Evolutionary conservation across 2,113 vertebrate species (phyloP).

Genomic region (Megalops atlanticus): DNA sequence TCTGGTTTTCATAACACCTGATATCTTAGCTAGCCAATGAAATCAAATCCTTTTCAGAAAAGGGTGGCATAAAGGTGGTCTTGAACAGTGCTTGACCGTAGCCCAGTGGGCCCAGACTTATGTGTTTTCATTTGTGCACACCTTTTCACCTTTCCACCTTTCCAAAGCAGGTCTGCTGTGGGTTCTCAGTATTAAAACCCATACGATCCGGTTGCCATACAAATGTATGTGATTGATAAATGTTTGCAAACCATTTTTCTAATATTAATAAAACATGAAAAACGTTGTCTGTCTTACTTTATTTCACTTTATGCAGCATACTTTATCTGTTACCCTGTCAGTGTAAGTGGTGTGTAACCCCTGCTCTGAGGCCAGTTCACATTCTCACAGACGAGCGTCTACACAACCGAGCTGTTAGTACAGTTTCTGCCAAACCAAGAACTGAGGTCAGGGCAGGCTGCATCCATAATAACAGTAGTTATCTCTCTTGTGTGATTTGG

Average conservation of each 20-base stretch:
- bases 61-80: no score
- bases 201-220: no score
- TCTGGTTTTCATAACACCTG: neutral
- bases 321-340: neutral
- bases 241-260: conserved; percentile 3
- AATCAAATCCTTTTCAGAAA: no score
- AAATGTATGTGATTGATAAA: neutral
- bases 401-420: neutral
- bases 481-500: conserved; percentile 79
- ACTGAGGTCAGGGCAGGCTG: conserved; percentile 70
- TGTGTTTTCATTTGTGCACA: no score
- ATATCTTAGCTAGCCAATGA: neutral
- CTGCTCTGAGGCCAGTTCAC: neutral
- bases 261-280: conserved; percentile 13
- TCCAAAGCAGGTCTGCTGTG: no score
- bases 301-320: neutral
- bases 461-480: conserved; percentile 72
- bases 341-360: neutral
- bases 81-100: no score
- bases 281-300: no score
- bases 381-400: conserved; percentile 22
- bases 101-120: no score
- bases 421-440: conserved; percentile 64
- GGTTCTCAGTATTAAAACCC: no score
- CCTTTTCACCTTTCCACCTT: no score